Conservation (phyloP, 1,140 invertebrate species). For the Thaumatotibia leucotreta region DNA sequence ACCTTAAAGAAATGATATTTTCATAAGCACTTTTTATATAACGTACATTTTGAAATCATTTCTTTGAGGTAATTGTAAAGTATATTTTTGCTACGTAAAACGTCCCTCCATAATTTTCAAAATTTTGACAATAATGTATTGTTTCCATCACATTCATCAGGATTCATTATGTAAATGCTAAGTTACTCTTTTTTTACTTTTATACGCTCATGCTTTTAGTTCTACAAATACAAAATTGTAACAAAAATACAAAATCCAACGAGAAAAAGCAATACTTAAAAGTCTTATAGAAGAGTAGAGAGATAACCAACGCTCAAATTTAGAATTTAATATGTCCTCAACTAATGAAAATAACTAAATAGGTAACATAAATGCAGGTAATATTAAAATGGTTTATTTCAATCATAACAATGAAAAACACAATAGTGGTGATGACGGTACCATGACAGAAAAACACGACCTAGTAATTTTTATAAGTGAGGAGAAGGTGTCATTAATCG, state of each 20-base stretch:
- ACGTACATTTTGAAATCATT: constrained; percentile 21
- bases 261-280: constrained; percentile 57
- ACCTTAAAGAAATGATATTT: not conserved
- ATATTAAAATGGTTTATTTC: not conserved
- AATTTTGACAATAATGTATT: constrained; percentile 57
- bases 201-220: constrained; percentile 26
- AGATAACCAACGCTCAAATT: constrained; percentile 62
- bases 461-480: constrained; percentile 39
- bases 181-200: constrained; percentile 22
- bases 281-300: constrained; percentile 22
- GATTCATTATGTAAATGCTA: not conserved
- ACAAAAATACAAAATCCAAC: constrained; percentile 34
- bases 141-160: constrained; percentile 21
- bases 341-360: constrained; percentile 33
- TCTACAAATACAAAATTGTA: not conserved
- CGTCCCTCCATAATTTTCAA: constrained; percentile 36
- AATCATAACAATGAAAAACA: not conserved
- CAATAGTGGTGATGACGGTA: not conserved
- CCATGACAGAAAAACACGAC: not conserved
- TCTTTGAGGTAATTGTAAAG: constrained; percentile 18
- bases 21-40: not conserved
- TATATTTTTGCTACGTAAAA: constrained; percentile 21
- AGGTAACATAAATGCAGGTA: not conserved
- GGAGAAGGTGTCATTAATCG: constrained; percentile 19
- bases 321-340: constrained; percentile 41